Evolutionary conservation across 2,113 vertebrate genomes (phyloP).

Genomic region (Dicrurus megarhynchus): DNA sequence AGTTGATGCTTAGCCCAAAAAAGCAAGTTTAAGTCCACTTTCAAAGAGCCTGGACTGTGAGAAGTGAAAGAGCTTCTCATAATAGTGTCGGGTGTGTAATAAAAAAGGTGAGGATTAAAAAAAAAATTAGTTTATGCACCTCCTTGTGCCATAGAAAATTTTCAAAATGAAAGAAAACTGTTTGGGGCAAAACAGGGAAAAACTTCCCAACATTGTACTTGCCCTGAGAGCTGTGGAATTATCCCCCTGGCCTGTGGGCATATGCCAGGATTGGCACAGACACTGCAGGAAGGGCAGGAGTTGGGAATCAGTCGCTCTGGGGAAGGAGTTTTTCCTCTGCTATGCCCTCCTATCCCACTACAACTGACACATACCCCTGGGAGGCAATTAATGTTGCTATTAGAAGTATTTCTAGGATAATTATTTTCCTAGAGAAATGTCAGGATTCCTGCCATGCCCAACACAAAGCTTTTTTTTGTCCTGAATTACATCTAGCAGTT

Average conservation of each 20-base stretch:
- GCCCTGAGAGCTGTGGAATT: background rate
- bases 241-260: background rate
- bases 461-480: background rate
- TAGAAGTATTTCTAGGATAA: background rate
- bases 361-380: background rate
- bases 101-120: background rate
- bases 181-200: background rate
- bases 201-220: accelerated
- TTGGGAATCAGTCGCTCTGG: background rate
- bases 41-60: background rate
- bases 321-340: background rate
- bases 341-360: background rate
- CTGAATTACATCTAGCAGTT: background rate
- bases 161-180: background rate
- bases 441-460: background rate
- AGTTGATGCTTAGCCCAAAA: background rate
- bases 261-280: background rate
- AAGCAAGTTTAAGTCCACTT: background rate
- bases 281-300: background rate
- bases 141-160: background rate
- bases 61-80: background rate
- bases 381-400: conserved; percentile 1
- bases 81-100: accelerated
- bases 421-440: conserved; percentile 15
- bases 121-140: background rate